phyloP scores from a whole-genome alignment of 2,888 invertebrate species.

The Phyllotreta striolata region DNA sequence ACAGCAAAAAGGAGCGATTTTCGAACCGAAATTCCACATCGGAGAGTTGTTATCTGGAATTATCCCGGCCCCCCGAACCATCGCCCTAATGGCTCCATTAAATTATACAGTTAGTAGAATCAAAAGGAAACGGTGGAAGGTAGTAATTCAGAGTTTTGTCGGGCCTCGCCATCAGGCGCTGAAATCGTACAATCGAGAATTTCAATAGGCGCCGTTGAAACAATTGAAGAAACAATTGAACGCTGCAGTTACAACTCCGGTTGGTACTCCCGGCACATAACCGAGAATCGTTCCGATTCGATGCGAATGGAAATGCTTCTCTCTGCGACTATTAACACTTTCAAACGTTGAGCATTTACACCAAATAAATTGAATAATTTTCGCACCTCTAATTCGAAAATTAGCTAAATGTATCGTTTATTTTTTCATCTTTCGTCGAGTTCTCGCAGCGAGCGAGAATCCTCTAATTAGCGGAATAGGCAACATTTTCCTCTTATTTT shows the following conservation, averaged over 20 bases:
- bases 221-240: slow-evolving; percentile 52
- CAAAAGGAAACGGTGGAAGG: slow-evolving; percentile 49
- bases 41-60: slow-evolving; percentile 33
- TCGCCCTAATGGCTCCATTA: slow-evolving; percentile 44
- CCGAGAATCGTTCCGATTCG: slow-evolving; percentile 50
- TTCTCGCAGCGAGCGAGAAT: no score
- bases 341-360: slow-evolving; percentile 14
- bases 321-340: slow-evolving; percentile 26
- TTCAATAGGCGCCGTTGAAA: slow-evolving; percentile 50
- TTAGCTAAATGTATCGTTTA: no score
- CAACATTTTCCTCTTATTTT: no score
- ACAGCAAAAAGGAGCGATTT: slow-evolving; percentile 14
- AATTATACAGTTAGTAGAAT: slow-evolving; percentile 53
- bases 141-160: slow-evolving; percentile 49
- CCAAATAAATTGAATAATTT: slow-evolving; percentile 21
- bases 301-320: slow-evolving; percentile 11
- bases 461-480: no score
- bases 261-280: slow-evolving; percentile 41
- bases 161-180: slow-evolving; percentile 48
- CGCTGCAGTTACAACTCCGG: slow-evolving; percentile 48
- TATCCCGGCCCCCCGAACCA: slow-evolving; percentile 31
- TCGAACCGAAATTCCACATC: slow-evolving; percentile 28
- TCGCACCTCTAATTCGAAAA: not conserved
- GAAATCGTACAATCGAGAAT: slow-evolving; percentile 52
- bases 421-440: no score